Conservation (phyloP, 2,113 vertebrate species). For the Haplochromis vanheusdeni region DNA sequence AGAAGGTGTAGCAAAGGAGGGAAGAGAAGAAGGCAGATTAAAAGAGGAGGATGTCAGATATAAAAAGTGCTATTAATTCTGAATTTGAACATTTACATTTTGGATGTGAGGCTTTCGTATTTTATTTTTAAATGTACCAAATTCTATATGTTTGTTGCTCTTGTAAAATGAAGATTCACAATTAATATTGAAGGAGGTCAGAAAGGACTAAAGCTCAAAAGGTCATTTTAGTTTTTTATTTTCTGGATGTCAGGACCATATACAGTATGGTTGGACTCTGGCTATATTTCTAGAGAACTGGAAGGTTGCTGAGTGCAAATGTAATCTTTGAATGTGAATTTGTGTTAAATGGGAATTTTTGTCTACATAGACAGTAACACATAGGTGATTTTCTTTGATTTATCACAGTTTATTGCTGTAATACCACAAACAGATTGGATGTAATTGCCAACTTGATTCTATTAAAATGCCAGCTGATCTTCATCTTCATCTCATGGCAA, state of each 20-base stretch:
- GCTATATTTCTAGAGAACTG: neutral
- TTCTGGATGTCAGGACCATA: neutral
- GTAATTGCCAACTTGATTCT: neutral
- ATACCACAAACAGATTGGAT: neutral
- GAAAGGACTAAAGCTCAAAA: neutral
- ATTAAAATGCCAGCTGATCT: neutral
- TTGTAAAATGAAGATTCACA: accelerated
- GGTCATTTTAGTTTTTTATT: neutral
- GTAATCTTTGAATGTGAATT: neutral
- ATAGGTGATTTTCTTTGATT: neutral
- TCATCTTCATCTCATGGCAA: neutral
- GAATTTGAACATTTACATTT: neutral
- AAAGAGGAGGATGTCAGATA: neutral
- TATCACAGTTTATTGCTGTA: neutral
- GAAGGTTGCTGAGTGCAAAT: neutral
- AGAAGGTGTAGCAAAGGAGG: neutral
- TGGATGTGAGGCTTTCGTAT: neutral
- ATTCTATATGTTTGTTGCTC: accelerated
- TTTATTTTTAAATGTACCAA: neutral
- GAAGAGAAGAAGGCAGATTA: neutral
- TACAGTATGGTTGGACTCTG: accelerated
- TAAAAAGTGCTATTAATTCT: neutral
- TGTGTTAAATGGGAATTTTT: neutral
- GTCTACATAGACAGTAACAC: neutral
- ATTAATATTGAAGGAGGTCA: neutral